These are phyloP conservation scores for Dryadula phaetusa DNA, from an alignment of 2,888 invertebrate species.

Conservation along the genomic window DNA sequence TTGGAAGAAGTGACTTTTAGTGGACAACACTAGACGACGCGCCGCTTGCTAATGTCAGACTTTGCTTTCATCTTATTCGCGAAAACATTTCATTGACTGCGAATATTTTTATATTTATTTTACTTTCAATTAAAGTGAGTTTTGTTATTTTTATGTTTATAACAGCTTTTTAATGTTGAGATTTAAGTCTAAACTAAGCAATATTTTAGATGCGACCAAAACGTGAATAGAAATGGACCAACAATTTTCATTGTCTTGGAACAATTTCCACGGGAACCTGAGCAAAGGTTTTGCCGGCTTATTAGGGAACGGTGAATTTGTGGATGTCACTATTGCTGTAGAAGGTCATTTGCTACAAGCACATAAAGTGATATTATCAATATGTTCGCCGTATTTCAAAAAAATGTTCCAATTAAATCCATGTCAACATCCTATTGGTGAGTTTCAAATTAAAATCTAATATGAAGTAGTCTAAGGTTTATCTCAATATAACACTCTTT, in stretches of 20 bases:
- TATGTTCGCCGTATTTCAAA: slow-evolving; percentile 89
- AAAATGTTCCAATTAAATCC: slow-evolving; percentile 87
- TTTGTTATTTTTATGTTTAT: neutral
- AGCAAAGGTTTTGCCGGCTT: slow-evolving; percentile 86
- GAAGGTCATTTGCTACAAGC: slow-evolving; percentile 88
- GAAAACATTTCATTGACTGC: slow-evolving; percentile 43
- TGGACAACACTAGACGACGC: slow-evolving; percentile 50
- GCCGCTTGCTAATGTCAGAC: slow-evolving; percentile 50
- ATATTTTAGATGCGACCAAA: slow-evolving; percentile 48
- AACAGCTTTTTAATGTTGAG: neutral
- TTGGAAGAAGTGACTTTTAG: neutral
- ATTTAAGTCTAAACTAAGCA: slow-evolving; percentile 41
- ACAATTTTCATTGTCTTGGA: slow-evolving; percentile 89
- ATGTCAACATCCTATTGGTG: slow-evolving; percentile 87
- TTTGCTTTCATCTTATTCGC: slow-evolving; percentile 44
- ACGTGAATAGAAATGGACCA: slow-evolving; percentile 83
- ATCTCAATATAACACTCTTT: neutral
- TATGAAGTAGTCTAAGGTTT: neutral
- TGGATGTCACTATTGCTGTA: slow-evolving; percentile 86
- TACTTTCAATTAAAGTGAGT: slow-evolving; percentile 42
- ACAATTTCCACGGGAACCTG: slow-evolving; percentile 89
- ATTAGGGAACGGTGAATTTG: slow-evolving; percentile 84
- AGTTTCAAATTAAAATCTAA: slow-evolving; percentile 38
- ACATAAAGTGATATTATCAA: slow-evolving; percentile 88
- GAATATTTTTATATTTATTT: slow-evolving; percentile 41